A percentile compares a stretch with the other conserved stretches of the same genome.
These are phyloP conservation scores for Halichoeres trimaculatus DNA, from an alignment of 2,113 vertebrate species.

Conservation along the genomic window DNA sequence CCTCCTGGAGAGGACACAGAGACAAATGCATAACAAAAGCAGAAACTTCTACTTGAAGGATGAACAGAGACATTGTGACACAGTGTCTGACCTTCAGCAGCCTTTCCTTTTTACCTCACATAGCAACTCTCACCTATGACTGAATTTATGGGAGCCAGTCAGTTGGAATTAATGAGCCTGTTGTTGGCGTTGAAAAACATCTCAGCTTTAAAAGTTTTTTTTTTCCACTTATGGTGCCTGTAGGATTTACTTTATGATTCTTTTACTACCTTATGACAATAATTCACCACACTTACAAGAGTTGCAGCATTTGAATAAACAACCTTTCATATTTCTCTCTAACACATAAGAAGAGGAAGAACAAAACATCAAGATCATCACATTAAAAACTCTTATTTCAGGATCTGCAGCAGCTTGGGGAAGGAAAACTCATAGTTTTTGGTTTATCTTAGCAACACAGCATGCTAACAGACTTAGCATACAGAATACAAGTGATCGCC, in stretches of 20 bases:
- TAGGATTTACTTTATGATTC: no score
- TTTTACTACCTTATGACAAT: background rate
- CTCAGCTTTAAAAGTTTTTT: background rate
- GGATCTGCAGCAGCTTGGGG: background rate
- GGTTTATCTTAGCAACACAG: background rate
- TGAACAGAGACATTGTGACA: no score
- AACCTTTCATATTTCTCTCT: background rate
- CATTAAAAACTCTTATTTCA: background rate
- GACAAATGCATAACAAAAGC: slow-evolving; percentile 9
- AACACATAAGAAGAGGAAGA: background rate
- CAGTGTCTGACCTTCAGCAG: no score
- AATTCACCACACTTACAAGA: background rate
- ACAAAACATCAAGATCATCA: background rate
- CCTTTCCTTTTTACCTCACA: no score
- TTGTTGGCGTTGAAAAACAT: background rate
- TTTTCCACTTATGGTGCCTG: background rate
- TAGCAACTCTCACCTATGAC: no score
- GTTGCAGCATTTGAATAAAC: background rate
- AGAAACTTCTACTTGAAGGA: no score
- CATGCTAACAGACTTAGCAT: background rate
- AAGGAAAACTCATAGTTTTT: background rate
- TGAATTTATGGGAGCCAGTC: no score
- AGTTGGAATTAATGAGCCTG: no score
- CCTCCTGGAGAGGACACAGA: slow-evolving; percentile 1
- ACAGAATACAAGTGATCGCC: background rate